These are phyloP conservation scores for Ammospiza caudacuta DNA, from an alignment of 2,113 vertebrate species.

Conservation along the genomic window DNA sequence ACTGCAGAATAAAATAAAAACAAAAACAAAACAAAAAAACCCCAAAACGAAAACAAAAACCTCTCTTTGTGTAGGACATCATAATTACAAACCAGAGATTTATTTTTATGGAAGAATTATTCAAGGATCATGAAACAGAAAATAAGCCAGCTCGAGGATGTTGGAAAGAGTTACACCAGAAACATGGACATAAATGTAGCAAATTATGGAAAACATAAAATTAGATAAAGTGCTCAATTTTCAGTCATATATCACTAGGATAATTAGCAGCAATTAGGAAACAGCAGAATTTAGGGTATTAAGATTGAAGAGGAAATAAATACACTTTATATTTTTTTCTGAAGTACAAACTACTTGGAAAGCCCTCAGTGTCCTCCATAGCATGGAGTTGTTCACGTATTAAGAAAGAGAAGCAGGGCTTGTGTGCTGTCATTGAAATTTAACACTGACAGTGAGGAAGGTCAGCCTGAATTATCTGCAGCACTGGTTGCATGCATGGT, in stretches of 20 bases:
- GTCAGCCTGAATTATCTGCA: not conserved
- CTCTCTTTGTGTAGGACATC: not conserved
- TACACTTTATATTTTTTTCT: not conserved
- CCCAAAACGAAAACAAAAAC: not conserved
- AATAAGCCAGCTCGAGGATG: not conserved
- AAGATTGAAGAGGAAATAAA: not conserved
- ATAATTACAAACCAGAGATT: conserved; percentile 2
- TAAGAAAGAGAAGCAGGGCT: not conserved
- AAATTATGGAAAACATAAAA: not conserved
- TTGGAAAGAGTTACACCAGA: not conserved
- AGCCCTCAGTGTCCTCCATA: not conserved
- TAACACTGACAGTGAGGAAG: not conserved
- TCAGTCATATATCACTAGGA: not conserved
- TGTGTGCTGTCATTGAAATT: not conserved
- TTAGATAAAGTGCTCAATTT: conserved; percentile 30
- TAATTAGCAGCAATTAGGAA: conserved; percentile 17
- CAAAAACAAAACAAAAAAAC: not conserved
- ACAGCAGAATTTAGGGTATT: not conserved
- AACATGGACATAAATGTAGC: not conserved
- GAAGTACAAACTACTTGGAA: not conserved
- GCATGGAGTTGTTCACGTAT: not conserved
- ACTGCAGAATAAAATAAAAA: not conserved
- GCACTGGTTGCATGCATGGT: not conserved
- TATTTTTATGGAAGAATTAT: conserved; percentile 33
- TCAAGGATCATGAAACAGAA: conserved; percentile 6